Evolutionary conservation across 2,888 invertebrate genomes (phyloP).

Genomic region (Dusona sp.): DNA sequence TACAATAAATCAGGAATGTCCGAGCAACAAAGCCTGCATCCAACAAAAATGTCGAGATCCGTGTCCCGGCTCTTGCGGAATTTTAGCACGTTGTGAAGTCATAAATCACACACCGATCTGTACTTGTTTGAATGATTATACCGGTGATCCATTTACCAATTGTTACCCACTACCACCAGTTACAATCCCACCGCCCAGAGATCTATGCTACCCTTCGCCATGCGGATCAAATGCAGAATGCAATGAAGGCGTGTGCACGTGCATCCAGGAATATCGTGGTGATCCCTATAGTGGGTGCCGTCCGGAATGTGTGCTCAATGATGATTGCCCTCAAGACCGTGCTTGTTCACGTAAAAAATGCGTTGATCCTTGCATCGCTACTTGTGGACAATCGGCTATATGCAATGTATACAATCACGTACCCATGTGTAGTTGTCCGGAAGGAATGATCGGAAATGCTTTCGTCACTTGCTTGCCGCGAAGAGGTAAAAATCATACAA

Average conservation of each 20-base stretch:
- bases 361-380: conserved; percentile 90
- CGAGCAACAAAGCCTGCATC: conserved; percentile 90
- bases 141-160: conserved; percentile 90
- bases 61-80: conserved; percentile 91
- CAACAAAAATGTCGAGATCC: conserved; percentile 92
- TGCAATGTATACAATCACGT: conserved; percentile 88
- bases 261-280: conserved; percentile 90
- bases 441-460: conserved; percentile 89
- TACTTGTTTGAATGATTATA: conserved; percentile 88
- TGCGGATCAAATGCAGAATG: conserved; percentile 89
- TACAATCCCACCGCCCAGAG: conserved; percentile 72
- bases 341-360: conserved; percentile 92
- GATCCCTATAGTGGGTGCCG: conserved; percentile 91
- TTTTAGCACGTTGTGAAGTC: conserved; percentile 90
- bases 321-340: conserved; percentile 89
- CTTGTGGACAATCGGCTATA: conserved; percentile 87
- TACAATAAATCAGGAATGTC: conserved; percentile 89
- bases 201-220: conserved; percentile 91
- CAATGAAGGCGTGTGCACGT: conserved; percentile 89
- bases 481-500: conserved; percentile 84
- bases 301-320: conserved; percentile 91
- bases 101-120: conserved; percentile 92
- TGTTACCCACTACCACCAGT: conserved; percentile 85
- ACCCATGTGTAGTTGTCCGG: conserved; percentile 89
- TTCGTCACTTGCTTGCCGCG: conserved; percentile 87